A percentile compares a stretch with the other conserved stretches of the same genome.
Evolutionary conservation across 2,797 vertebrate genomes (phyloP).

Genomic region (Morelia viridis): DNA sequence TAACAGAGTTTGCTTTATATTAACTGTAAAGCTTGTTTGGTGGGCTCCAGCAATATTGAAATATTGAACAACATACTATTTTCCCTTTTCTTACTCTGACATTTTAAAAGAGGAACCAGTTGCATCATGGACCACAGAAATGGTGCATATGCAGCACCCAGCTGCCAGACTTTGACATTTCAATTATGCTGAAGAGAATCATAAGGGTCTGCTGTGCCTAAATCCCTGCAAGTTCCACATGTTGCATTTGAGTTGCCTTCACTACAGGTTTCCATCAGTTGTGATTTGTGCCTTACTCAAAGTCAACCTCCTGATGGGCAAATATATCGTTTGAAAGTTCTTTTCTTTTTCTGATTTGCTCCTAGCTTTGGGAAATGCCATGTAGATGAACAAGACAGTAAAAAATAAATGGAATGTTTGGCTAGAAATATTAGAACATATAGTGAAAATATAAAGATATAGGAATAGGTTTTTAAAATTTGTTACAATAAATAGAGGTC

Average conservation of each 20-base stretch:
- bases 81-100: neutral
- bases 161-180: neutral
- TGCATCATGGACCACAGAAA: neutral
- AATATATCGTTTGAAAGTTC: neutral
- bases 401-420: neutral
- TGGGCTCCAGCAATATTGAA: constrained; percentile 23
- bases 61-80: neutral
- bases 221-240: neutral
- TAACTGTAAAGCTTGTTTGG: constrained; percentile 37
- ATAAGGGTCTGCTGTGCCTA: neutral
- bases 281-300: constrained; percentile 18
- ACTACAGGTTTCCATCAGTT: constrained; percentile 32
- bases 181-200: neutral
- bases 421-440: neutral
- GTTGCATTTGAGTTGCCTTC: neutral
- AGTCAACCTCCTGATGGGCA: neutral
- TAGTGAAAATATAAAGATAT: neutral
- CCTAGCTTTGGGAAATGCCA: accelerated
- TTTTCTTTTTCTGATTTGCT: neutral
- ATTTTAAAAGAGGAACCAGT: neutral
- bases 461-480: neutral
- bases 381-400: neutral
- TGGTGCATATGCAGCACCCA: neutral
- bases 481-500: neutral
- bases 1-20: constrained; percentile 70